phyloP scores from a whole-genome alignment of 1,140 invertebrate species.

The Ceratosolen solmsi region DNA sequence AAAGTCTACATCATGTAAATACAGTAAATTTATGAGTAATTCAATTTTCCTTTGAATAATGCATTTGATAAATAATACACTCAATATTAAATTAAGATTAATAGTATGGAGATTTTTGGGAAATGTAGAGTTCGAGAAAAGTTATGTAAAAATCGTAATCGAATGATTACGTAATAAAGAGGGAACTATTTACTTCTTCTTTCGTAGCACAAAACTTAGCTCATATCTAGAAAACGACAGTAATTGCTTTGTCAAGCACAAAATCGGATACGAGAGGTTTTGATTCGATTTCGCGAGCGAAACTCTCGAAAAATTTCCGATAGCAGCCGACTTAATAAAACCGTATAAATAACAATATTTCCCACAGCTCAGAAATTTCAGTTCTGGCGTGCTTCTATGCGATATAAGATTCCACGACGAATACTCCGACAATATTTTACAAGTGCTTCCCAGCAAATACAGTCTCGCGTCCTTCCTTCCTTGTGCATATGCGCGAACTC shows the following conservation, averaged over 20 bases:
- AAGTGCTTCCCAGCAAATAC: constrained; percentile 17
- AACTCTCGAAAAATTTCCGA: not conserved
- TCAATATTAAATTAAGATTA: too few species aligned
- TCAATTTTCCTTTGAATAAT: not conserved
- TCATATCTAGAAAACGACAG: not conserved
- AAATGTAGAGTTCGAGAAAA: too few species aligned
- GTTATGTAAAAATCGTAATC: too few species aligned
- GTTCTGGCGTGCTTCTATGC: not conserved
- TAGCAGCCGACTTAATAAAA: not conserved
- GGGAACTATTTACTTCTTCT: too few species aligned
- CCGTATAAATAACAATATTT: constrained; percentile 31
- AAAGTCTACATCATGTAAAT: not conserved
- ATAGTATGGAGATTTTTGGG: too few species aligned
- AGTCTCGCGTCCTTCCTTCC: not conserved
- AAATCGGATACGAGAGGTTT: not conserved
- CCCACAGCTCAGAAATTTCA: not conserved
- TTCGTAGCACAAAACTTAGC: too few species aligned
- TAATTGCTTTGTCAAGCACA: not conserved
- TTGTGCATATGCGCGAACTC: not conserved
- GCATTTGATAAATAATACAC: too few species aligned
- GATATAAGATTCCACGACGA: constrained; percentile 8
- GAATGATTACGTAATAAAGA: too few species aligned
- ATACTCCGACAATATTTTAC: constrained; percentile 28
- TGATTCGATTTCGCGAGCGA: not conserved
- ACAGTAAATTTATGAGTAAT: not conserved